These are phyloP conservation scores for Dione juno DNA, from an alignment of 2,888 invertebrate genomes.

Conservation along the genomic window DNA sequence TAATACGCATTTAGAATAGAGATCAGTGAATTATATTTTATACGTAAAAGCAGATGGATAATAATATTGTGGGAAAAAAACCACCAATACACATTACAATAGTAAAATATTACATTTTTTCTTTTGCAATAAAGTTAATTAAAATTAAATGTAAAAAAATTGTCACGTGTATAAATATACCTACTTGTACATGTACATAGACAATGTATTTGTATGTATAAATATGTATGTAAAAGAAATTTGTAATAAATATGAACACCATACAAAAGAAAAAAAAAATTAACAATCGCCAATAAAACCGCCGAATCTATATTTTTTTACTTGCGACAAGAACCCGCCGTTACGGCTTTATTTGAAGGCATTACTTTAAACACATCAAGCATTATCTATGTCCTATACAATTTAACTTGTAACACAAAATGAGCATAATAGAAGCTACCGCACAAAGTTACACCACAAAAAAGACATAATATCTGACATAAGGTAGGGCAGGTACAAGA, in stretches of 20 bases:
- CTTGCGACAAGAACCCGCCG: too few relatives aligned
- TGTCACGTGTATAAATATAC: not conserved
- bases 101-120: conserved; percentile 11
- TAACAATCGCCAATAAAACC: conserved; percentile 8
- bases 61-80: conserved; percentile 29
- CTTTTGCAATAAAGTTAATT: not conserved
- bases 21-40: conserved; percentile 33
- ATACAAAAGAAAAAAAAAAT: not conserved
- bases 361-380: too few relatives aligned
- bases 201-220: too few relatives aligned
- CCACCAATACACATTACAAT: conserved; percentile 9
- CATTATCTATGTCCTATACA: not conserved
- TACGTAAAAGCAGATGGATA: conserved; percentile 15
- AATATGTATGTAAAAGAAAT: too few relatives aligned
- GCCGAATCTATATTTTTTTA: not conserved
- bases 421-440: not conserved
- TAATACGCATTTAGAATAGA: conserved; percentile 41
- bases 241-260: not conserved
- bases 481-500: too few relatives aligned
- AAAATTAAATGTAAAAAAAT: conserved; percentile 8
- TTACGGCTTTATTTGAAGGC: too few relatives aligned
- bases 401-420: not conserved
- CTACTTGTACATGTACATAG: not conserved
- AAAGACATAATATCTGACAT: too few relatives aligned
- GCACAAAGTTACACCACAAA: not conserved